phyloP scores from a whole-genome alignment of 2,113 vertebrate species.

The Romanogobio albipinnatus region DNA sequence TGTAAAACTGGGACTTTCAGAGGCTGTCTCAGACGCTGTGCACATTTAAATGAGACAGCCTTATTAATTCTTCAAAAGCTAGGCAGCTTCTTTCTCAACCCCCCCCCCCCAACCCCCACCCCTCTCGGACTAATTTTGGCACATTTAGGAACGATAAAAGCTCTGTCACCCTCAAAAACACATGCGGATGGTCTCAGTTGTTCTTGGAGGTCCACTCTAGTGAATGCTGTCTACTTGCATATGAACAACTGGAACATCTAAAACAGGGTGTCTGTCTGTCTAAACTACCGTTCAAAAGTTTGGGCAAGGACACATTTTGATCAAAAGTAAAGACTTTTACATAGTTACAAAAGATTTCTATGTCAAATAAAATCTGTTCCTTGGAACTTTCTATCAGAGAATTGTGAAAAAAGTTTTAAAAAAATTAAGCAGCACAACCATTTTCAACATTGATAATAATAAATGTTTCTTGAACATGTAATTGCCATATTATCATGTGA shows the following conservation, averaged over 20 bases:
- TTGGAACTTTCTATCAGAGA: no score
- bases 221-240: conserved; percentile 3
- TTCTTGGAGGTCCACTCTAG: conserved; percentile 21
- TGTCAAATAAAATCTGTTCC: no score
- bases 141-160: conserved; percentile 74
- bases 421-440: no score
- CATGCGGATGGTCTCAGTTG: conserved; percentile 19
- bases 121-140: conserved; percentile 74
- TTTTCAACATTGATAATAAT: no score
- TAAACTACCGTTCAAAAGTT: no score
- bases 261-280: not conserved
- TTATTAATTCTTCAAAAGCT: conserved; percentile 79
- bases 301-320: no score
- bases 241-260: not conserved
- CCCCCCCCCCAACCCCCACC: conserved; percentile 64
- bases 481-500: not conserved
- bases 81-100: conserved; percentile 59
- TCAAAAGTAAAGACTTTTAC: no score
- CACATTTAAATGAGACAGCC: conserved; percentile 69
- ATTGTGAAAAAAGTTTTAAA: no score
- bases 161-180: conserved; percentile 53
- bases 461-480: no score
- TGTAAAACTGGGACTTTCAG: conserved; percentile 69
- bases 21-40: conserved; percentile 62
- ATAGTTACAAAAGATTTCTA: no score